Evolutionary conservation across 2,113 vertebrate genomes (phyloP).

Genomic region (Brachyistius frenatus): DNA sequence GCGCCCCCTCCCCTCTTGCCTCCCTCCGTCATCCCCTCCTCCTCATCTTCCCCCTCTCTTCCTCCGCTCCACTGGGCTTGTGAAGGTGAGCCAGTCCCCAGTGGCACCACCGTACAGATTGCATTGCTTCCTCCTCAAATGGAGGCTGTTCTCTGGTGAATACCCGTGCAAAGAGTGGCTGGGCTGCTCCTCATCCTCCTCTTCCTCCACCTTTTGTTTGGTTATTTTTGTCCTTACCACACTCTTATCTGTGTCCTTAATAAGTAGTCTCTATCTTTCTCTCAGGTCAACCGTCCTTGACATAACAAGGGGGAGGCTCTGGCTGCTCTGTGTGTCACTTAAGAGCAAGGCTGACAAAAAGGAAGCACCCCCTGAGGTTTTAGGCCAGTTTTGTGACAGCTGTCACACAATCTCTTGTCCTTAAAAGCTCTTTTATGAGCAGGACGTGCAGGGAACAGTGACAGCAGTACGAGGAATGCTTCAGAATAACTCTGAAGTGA

Average conservation of each 20-base stretch:
- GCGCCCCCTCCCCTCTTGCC: conserved; percentile 10
- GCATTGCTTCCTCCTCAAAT: conserved; percentile 71
- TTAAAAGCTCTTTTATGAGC: conserved; percentile 61
- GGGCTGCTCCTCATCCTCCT: background rate
- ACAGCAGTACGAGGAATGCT: conserved; percentile 14
- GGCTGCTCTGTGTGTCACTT: conserved; percentile 18
- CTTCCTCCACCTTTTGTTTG: conserved; percentile 8
- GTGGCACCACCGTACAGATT: conserved; percentile 77
- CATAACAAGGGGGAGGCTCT: background rate
- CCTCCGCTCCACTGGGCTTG: conserved; percentile 72
- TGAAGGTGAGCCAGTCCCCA: conserved; percentile 81
- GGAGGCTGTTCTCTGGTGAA: conserved; percentile 57
- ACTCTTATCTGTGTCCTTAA: conserved; percentile 29
- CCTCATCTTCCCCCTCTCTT: conserved; percentile 36
- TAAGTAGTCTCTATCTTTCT: conserved; percentile 39
- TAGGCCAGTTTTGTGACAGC: conserved; percentile 49
- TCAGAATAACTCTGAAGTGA: conserved; percentile 26
- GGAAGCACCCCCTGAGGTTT: conserved; percentile 41
- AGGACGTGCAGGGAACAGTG: conserved; percentile 24
- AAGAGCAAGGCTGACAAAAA: conserved; percentile 38
- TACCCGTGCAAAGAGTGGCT: conserved; percentile 37
- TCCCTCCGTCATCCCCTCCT: background rate
- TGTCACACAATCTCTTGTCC: conserved; percentile 50
- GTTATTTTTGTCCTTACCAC: conserved; percentile 31
- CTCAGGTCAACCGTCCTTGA: conserved; percentile 49